Conservation (phyloP, 2,888 invertebrate genomes). For the Chymomyza caudatula region DNA sequence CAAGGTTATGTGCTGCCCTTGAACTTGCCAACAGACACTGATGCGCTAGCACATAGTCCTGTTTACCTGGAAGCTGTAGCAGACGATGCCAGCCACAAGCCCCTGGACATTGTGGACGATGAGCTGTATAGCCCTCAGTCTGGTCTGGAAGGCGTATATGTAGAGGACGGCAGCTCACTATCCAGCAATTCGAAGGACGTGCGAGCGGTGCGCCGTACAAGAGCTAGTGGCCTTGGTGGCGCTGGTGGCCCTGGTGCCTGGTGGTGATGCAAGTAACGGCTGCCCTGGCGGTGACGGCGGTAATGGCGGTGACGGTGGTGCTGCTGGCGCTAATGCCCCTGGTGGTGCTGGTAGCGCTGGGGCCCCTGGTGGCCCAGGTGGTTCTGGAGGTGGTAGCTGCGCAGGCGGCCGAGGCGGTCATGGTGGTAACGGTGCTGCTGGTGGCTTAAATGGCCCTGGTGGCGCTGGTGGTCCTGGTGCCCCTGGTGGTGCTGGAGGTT, state of each 20-base stretch:
- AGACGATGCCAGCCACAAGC: conserved; percentile 41
- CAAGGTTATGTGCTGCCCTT: conserved; percentile 3
- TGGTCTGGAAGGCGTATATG: conserved; percentile 45
- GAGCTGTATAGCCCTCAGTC: conserved; percentile 46
- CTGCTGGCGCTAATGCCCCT: conserved; percentile 39
- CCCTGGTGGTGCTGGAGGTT: no score
- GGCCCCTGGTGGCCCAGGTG: conserved; percentile 56
- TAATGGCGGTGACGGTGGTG: conserved; percentile 61
- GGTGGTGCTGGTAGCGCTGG: conserved; percentile 61
- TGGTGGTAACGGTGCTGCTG: no score
- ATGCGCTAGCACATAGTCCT: not conserved
- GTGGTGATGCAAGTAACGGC: conserved; percentile 55
- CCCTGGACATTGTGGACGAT: conserved; percentile 37
- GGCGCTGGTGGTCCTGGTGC: no score
- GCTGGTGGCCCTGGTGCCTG: conserved; percentile 53
- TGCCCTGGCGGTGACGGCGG: conserved; percentile 55
- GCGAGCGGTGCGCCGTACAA: no score
- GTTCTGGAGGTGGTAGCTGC: conserved; percentile 57
- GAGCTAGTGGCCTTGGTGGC: conserved; percentile 18
- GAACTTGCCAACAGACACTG: not conserved
- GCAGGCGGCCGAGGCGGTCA: conserved; percentile 48
- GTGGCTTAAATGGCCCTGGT: no score
- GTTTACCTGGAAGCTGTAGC: conserved; percentile 2
- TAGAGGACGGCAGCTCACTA: conserved; percentile 9
- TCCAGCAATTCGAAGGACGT: no score